phyloP scores from a whole-genome alignment of 2,797 vertebrate genomes.

The Chloroceryle amazona region DNA sequence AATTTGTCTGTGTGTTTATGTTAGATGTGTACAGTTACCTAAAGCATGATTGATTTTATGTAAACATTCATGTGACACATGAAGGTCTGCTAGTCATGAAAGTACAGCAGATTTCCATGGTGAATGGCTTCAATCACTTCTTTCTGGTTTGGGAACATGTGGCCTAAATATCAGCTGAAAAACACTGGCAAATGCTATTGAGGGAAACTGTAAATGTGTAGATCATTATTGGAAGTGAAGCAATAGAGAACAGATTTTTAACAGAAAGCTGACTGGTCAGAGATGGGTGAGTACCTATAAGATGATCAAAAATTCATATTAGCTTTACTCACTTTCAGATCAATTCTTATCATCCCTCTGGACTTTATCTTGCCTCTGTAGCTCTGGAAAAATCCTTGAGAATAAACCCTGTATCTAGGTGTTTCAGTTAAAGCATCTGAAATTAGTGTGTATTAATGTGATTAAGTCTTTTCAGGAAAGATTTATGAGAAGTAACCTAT shows the following conservation, averaged over 20 bases:
- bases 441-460: not conserved
- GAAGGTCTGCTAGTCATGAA: not conserved
- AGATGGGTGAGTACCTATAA: not conserved
- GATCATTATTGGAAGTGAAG: not conserved
- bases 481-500: not conserved
- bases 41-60: not conserved
- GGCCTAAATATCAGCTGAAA: not conserved
- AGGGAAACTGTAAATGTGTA: not conserved
- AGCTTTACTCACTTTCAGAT: not conserved
- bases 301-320: not conserved
- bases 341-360: not conserved
- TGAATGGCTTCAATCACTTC: not conserved
- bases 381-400: not conserved
- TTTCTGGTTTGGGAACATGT: not conserved
- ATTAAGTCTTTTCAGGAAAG: not conserved
- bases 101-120: not conserved
- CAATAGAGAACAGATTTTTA: not conserved
- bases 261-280: not conserved
- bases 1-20: not conserved
- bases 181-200: not conserved
- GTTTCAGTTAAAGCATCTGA: not conserved
- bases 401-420: not conserved
- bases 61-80: accelerated
- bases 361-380: not conserved
- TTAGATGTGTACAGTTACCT: not conserved